Conservation (phyloP, 2,113 vertebrate genomes). For the Geococcyx californianus region DNA sequence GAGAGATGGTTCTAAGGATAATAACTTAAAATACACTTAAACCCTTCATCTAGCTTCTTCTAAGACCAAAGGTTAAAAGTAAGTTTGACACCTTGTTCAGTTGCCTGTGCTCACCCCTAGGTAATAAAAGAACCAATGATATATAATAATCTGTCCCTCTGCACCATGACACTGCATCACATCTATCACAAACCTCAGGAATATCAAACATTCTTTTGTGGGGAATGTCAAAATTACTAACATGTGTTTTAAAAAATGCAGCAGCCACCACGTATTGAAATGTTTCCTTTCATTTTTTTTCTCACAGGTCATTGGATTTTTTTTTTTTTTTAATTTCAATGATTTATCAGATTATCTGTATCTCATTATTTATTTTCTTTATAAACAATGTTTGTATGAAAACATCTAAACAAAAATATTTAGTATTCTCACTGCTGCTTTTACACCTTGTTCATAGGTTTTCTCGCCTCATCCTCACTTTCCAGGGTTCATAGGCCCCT, state of each 20-base stretch:
- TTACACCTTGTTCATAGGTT: background rate
- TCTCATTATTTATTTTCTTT: background rate
- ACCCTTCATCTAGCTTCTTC: constrained; percentile 62
- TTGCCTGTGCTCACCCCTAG: constrained; percentile 59
- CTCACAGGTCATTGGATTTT: background rate
- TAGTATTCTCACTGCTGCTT: background rate
- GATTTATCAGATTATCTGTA: background rate
- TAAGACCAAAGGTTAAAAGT: constrained; percentile 73
- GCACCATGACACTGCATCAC: background rate
- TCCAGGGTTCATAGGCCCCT: background rate
- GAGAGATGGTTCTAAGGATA: constrained; percentile 37
- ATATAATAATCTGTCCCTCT: constrained; percentile 70
- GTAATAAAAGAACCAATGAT: constrained; percentile 72
- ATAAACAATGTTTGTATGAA: background rate
- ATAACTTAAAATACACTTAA: constrained; percentile 71
- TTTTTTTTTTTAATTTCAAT: background rate
- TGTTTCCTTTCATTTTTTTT: background rate
- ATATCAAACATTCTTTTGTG: constrained; percentile 26
- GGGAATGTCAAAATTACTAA: constrained; percentile 57
- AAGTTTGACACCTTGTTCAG: constrained; percentile 70
- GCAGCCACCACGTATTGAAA: background rate
- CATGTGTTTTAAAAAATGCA: background rate
- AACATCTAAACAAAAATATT: background rate
- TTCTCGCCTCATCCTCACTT: background rate
- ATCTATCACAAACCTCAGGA: constrained; percentile 38